A percentile compares a stretch with the other conserved stretches of the same genome.
Conservation (phyloP, 1,140 invertebrate species). For the Hylaeus anthracinus region DNA sequence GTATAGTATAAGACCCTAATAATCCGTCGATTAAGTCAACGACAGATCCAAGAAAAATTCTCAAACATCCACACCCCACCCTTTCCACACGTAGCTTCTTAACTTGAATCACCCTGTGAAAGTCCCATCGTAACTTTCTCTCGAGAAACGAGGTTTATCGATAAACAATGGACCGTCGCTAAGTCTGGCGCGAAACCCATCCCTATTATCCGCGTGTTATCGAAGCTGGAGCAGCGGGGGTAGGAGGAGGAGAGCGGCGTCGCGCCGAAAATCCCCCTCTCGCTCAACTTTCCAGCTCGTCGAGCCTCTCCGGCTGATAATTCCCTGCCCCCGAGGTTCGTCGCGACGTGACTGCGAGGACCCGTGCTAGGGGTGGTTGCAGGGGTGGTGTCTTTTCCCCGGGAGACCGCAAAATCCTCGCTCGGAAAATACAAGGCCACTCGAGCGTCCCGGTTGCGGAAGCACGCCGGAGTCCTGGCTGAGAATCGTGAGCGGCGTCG, state of each 20-base stretch:
- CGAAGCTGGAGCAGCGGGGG: no score
- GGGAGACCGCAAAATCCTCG: slow-evolving; percentile 43
- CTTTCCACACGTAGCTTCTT: no score
- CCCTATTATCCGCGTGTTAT: no score
- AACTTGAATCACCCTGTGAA: no score
- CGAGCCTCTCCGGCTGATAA: not conserved
- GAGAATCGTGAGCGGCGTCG: slow-evolving; percentile 36
- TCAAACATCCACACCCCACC: no score
- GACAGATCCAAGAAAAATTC: no score
- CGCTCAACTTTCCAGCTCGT: slow-evolving; percentile 27
- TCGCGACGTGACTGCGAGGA: slow-evolving; percentile 34
- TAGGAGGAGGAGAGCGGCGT: not conserved
- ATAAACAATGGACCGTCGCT: no score
- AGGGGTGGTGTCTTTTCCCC: slow-evolving; percentile 21
- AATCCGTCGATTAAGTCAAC: no score
- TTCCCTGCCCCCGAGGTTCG: slow-evolving; percentile 1
- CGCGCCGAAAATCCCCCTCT: slow-evolving; percentile 1
- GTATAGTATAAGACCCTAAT: no score
- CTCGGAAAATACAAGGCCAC: slow-evolving; percentile 40
- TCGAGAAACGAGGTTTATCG: no score
- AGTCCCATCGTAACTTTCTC: no score
- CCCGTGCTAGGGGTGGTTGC: not conserved
- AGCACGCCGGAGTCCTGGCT: slow-evolving; percentile 14
- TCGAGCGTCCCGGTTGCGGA: slow-evolving; percentile 44
- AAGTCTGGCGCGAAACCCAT: no score